These are phyloP conservation scores for Leptinotarsa undecemlineata DNA, from an alignment of 1,140 invertebrate genomes.

Conservation along the genomic window DNA sequence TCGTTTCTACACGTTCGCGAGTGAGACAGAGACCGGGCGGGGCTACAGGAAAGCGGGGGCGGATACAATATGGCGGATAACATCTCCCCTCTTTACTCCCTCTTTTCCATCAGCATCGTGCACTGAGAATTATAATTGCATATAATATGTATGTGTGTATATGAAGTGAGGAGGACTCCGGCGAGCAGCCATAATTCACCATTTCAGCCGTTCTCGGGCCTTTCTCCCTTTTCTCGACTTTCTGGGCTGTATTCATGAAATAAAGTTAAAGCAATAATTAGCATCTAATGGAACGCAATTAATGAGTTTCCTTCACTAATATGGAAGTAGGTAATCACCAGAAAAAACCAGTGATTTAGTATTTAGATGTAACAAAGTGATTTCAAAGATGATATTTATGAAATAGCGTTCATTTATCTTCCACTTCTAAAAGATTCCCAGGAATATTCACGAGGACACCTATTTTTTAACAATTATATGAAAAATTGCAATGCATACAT, in stretches of 20 bases:
- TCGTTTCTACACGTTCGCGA: slow-evolving; percentile 24
- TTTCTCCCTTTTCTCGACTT: slow-evolving; percentile 24
- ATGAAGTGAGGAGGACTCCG: slow-evolving; percentile 32
- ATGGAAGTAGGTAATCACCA: too few species aligned
- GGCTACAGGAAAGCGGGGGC: slow-evolving; percentile 51
- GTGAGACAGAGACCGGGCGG: slow-evolving; percentile 48
- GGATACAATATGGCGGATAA: slow-evolving; percentile 57
- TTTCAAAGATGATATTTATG: too few species aligned
- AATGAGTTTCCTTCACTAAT: too few species aligned
- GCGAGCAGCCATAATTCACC: slow-evolving; percentile 38
- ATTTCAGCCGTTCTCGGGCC: slow-evolving; percentile 21
- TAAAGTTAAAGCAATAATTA: slow-evolving; percentile 42
- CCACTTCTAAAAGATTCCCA: too few species aligned
- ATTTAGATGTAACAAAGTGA: too few species aligned
- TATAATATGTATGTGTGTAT: slow-evolving; percentile 51
- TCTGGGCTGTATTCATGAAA: slow-evolving; percentile 17
- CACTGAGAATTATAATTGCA: slow-evolving; percentile 53
- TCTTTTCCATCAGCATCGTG: slow-evolving; percentile 40
- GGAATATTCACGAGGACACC: too few species aligned
- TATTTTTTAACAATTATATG: too few species aligned
- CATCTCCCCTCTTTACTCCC: slow-evolving; percentile 49
- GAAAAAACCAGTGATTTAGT: too few species aligned
- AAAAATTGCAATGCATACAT: too few species aligned
- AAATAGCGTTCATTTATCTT: too few species aligned
- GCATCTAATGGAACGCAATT: slow-evolving; percentile 35